Evolutionary conservation across 1,140 invertebrate genomes (phyloP).

Genomic region (Nephila pilipes): DNA sequence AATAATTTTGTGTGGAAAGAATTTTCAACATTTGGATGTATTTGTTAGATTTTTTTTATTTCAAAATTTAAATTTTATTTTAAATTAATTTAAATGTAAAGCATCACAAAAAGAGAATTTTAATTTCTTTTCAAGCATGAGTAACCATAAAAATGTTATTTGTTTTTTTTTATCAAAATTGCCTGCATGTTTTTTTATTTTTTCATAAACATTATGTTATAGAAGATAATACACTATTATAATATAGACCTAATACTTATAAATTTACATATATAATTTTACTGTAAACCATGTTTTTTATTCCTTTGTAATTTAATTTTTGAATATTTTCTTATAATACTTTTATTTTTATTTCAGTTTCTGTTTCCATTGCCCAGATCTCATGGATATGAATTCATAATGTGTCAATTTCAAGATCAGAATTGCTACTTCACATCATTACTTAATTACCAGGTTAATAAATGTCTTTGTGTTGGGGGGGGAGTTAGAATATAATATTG

Average conservation of each 20-base stretch:
- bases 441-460: slow-evolving; percentile 89
- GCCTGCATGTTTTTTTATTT: too few species aligned
- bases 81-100: neutral
- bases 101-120: neutral
- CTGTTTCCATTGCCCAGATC: slow-evolving; percentile 90
- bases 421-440: slow-evolving; percentile 93
- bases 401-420: slow-evolving; percentile 88
- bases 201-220: too few species aligned
- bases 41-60: too few species aligned
- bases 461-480: neutral
- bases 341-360: slow-evolving; percentile 84
- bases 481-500: too few species aligned
- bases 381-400: slow-evolving; percentile 93
- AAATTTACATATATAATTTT: neutral
- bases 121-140: neutral
- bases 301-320: neutral
- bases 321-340: too few species aligned
- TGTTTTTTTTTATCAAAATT: too few species aligned
- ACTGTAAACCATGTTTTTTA: neutral
- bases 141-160: neutral
- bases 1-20: neutral
- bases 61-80: too few species aligned
- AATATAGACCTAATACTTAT: neutral
- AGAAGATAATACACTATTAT: neutral
- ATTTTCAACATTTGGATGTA: neutral